Percentiles rank a stretch among this genome's conserved stretches.
phyloP scores from a whole-genome alignment of 2,888 invertebrate species.

The Neoascia interrupta region DNA sequence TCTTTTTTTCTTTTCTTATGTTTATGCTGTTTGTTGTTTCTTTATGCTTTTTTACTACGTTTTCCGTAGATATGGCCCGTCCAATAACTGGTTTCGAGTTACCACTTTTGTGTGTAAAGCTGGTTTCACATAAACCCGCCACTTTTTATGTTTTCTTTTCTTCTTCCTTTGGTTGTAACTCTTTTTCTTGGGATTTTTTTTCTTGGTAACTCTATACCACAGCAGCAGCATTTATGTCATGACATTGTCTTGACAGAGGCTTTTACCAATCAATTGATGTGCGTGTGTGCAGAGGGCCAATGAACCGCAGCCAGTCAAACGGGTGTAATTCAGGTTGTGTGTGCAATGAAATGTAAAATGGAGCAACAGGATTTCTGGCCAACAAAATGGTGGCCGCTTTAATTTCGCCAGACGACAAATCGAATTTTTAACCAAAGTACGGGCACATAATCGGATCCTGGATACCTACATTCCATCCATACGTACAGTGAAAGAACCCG shows the following conservation, averaged over 20 bases:
- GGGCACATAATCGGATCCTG: neutral
- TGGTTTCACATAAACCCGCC: constrained; percentile 43
- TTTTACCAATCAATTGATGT: constrained; percentile 27
- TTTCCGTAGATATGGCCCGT: neutral
- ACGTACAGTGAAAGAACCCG: constrained; percentile 2
- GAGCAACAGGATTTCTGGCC: constrained; percentile 34
- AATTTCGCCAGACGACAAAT: constrained; percentile 22
- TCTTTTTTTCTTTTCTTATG: too few relatives aligned
- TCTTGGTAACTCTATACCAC: constrained; percentile 20
- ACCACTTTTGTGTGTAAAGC: constrained; percentile 50
- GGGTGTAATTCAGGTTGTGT: constrained; percentile 15
- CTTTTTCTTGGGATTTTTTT: neutral
- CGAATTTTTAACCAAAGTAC: constrained; percentile 25
- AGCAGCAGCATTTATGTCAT: constrained; percentile 16
- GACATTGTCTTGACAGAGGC: constrained; percentile 36
- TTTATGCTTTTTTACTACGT: neutral
- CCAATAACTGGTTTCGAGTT: constrained; percentile 54
- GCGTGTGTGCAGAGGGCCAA: constrained; percentile 39
- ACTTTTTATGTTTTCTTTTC: constrained; percentile 15
- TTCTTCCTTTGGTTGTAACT: neutral
- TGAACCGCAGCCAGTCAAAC: constrained; percentile 25
- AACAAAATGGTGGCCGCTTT: constrained; percentile 18
- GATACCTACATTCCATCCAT: neutral
- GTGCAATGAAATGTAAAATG: constrained; percentile 36
- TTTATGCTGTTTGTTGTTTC: constrained; percentile 18